These are phyloP conservation scores for Corvus hawaiiensis DNA, from an alignment of 2,113 vertebrate genomes.

Conservation along the genomic window DNA sequence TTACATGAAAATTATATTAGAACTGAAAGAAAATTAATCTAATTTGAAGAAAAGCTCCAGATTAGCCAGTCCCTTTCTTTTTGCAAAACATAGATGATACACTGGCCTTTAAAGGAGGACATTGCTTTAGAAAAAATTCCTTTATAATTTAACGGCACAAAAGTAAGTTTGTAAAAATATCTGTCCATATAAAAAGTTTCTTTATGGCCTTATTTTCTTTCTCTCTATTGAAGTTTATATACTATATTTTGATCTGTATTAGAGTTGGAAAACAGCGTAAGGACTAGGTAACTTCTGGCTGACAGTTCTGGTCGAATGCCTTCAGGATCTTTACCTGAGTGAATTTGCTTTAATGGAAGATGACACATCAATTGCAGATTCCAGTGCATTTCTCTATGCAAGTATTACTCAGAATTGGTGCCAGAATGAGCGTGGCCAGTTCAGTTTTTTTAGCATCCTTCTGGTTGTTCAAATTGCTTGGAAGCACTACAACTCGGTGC, in stretches of 20 bases:
- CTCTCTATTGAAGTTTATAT: neutral
- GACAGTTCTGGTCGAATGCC: neutral
- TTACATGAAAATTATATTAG: neutral
- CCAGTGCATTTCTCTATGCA: neutral
- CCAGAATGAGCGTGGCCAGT: neutral
- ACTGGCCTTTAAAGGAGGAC: neutral
- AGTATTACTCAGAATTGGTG: neutral
- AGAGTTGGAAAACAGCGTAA: neutral
- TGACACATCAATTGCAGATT: neutral
- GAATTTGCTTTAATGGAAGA: neutral
- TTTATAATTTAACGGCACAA: neutral
- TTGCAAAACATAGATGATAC: neutral
- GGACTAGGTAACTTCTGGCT: neutral
- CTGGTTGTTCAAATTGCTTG: neutral
- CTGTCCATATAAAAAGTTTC: neutral
- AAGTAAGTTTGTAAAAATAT: neutral
- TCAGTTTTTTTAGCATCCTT: neutral
- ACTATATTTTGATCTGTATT: neutral
- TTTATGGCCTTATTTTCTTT: neutral
- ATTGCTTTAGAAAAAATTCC: neutral
- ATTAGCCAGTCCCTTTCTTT: neutral
- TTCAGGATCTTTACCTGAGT: neutral
- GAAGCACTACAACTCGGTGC: rapidly evolving
- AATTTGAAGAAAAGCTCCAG: neutral
- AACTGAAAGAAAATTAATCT: neutral